These are phyloP conservation scores for Agrotis ipsilon DNA, from an alignment of 2,888 invertebrate species.

Conservation along the genomic window DNA sequence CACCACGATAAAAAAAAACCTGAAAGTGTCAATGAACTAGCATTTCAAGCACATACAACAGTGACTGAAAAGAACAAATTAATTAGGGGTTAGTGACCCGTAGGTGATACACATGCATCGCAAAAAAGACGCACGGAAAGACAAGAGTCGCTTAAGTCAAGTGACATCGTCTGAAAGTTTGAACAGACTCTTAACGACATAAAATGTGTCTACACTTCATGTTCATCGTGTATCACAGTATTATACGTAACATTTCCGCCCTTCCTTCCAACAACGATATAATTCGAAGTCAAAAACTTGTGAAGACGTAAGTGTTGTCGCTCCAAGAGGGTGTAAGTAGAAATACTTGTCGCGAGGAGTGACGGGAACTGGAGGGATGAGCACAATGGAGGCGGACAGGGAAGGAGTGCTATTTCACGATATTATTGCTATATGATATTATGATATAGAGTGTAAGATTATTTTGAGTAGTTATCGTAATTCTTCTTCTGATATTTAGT, in stretches of 20 bases:
- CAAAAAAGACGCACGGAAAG: too few relatives aligned
- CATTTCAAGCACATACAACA: too few relatives aligned
- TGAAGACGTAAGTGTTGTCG: conserved; percentile 23
- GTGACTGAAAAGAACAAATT: too few relatives aligned
- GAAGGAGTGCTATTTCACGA: neutral
- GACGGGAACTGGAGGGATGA: conserved; percentile 4
- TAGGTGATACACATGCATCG: too few relatives aligned
- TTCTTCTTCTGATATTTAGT: too few relatives aligned
- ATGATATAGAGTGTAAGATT: neutral
- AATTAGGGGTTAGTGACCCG: too few relatives aligned
- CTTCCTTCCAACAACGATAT: conserved; percentile 2
- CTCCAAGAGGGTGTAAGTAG: conserved; percentile 32
- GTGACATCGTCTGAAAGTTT: too few relatives aligned
- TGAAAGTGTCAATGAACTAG: too few relatives aligned
- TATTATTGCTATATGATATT: conserved; percentile 3
- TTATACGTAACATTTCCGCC: neutral
- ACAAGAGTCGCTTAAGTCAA: too few relatives aligned
- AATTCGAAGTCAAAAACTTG: conserved; percentile 11
- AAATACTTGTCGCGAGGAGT: conserved; percentile 35
- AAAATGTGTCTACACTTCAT: too few relatives aligned
- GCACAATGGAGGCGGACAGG: neutral
- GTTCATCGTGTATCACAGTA: neutral
- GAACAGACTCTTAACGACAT: too few relatives aligned
- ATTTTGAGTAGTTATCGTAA: neutral
- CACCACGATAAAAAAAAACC: too few relatives aligned